These are phyloP conservation scores for Elanoides forficatus DNA, from an alignment of 2,113 vertebrate genomes.

Conservation along the genomic window DNA sequence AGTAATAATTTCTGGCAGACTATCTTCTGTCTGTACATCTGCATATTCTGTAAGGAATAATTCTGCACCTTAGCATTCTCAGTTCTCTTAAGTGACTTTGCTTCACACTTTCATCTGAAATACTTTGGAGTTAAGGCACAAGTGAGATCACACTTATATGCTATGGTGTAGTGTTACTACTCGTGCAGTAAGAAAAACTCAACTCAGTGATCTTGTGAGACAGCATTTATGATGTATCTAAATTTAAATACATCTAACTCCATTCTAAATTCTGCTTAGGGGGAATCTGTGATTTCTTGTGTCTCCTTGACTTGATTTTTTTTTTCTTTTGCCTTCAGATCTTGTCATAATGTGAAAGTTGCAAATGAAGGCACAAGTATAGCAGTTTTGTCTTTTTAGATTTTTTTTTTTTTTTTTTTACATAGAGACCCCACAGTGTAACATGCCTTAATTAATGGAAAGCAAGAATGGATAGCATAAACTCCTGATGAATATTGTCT, in stretches of 20 bases:
- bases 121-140: neutral
- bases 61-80: neutral
- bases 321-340: neutral
- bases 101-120: neutral
- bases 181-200: neutral
- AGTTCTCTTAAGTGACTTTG: neutral
- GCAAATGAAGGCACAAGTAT: neutral
- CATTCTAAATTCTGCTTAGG: neutral
- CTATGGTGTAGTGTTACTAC: neutral
- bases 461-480: slow-evolving; percentile 4
- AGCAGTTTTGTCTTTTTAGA: neutral
- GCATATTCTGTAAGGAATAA: neutral
- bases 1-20: neutral
- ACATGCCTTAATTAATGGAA: neutral
- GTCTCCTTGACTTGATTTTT: neutral
- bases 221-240: neutral
- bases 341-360: neutral
- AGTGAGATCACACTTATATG: neutral
- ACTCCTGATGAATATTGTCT: slow-evolving; percentile 14
- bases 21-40: neutral
- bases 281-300: neutral
- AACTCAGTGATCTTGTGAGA: neutral
- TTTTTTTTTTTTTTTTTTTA: neutral
- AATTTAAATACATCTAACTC: neutral
- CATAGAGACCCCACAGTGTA: neutral